A percentile compares a stretch with the other conserved stretches of the same genome.
Evolutionary conservation across 1,140 invertebrate species (phyloP).

Genomic region (Melitaea cinxia): DNA sequence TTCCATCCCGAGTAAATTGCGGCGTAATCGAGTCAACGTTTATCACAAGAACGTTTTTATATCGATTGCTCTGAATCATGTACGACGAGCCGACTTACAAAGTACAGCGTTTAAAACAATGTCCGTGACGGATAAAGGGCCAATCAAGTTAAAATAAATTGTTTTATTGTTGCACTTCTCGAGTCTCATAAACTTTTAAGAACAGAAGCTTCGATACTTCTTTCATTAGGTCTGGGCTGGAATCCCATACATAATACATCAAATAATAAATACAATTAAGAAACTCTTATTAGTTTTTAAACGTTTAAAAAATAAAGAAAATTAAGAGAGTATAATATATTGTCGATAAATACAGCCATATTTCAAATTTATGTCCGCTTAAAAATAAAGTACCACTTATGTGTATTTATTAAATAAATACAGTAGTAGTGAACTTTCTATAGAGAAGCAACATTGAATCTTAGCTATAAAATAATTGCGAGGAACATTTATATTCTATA

Average conservation of each 20-base stretch:
- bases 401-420: neutral
- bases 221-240: slow-evolving; percentile 14
- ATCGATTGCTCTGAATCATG: slow-evolving; percentile 49
- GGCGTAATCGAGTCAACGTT: slow-evolving; percentile 66
- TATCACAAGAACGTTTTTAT: slow-evolving; percentile 70
- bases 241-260: slow-evolving; percentile 36
- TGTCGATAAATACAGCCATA: neutral
- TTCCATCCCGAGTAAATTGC: slow-evolving; percentile 66
- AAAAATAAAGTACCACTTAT: neutral
- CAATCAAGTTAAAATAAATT: slow-evolving; percentile 69
- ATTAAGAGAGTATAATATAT: neutral
- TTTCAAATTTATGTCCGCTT: neutral
- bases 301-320: slow-evolving; percentile 2
- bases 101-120: slow-evolving; percentile 56
- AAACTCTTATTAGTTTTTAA: slow-evolving; percentile 21
- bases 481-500: slow-evolving; percentile 26
- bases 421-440: neutral
- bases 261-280: slow-evolving; percentile 44
- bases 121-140: slow-evolving; percentile 56
- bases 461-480: neutral
- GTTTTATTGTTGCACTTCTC: slow-evolving; percentile 64
- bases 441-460: neutral
- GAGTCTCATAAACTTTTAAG: slow-evolving; percentile 55
- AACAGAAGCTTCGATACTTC: slow-evolving; percentile 39
- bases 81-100: slow-evolving; percentile 50